Percentiles rank a stretch among this genome's conserved stretches.
Evolutionary conservation across 2,113 vertebrate species (phyloP).

Genomic region (Megaceryle torquata): DNA sequence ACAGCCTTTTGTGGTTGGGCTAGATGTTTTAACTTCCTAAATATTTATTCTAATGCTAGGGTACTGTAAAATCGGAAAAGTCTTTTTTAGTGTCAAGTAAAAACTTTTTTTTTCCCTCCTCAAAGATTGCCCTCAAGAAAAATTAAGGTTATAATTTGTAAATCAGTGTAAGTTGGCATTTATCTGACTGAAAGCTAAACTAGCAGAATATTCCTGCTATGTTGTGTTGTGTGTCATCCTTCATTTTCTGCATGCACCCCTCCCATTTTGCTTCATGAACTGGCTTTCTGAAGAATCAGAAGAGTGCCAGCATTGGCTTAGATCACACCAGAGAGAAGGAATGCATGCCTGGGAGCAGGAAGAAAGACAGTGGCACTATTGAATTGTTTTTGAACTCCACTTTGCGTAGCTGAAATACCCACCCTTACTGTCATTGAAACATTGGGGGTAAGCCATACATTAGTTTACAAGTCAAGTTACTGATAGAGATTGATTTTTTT

Average conservation of each 20-base stretch:
- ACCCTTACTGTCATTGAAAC: background rate
- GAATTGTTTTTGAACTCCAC: background rate
- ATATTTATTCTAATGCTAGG: background rate
- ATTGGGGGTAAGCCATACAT: background rate
- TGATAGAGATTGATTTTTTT: background rate
- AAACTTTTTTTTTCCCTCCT: background rate
- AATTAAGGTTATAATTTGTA: background rate
- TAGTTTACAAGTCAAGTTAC: background rate
- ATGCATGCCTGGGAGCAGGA: background rate
- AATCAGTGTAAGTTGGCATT: background rate
- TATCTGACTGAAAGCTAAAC: background rate
- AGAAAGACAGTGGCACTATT: background rate
- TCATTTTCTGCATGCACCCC: background rate
- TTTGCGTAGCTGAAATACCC: background rate
- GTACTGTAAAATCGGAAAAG: background rate
- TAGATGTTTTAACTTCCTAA: background rate
- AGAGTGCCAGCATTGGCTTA: background rate
- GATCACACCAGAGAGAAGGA: background rate
- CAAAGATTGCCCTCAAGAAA: background rate
- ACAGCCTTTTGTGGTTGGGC: background rate
- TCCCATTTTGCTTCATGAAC: background rate
- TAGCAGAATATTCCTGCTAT: background rate
- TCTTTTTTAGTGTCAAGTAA: background rate
- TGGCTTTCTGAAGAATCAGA: background rate
- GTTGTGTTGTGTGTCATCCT: too few species aligned